A percentile compares a stretch with the other conserved stretches of the same genome.
Conservation (phyloP, 92 coral and sea anemone species). For the Palythoa grandiflora region DNA sequence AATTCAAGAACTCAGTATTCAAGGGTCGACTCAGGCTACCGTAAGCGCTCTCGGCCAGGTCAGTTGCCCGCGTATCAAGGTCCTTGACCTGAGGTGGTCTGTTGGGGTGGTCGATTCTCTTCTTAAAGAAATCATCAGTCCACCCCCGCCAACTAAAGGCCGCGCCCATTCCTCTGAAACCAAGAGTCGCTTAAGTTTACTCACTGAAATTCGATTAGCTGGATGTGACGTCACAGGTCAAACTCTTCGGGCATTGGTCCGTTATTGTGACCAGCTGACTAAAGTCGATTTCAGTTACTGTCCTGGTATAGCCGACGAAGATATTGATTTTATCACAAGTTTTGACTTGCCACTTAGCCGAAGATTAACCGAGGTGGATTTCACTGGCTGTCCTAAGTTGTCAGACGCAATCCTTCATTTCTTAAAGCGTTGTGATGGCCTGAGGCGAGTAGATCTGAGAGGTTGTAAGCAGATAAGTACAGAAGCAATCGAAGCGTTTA, state of each 20-base stretch:
- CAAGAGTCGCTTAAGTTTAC: conserved; percentile 79
- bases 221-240: conserved; percentile 96
- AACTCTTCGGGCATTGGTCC: conserved; percentile 83
- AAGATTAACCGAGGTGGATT: conserved; percentile 72
- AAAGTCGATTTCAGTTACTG: conserved; percentile 93
- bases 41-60: conserved; percentile 86
- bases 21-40: conserved; percentile 93
- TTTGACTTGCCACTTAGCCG: conserved; percentile 53
- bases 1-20: conserved; percentile 80
- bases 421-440: conserved; percentile 71
- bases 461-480: conserved; percentile 76
- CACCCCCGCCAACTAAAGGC: conserved; percentile 82
- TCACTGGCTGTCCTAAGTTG: conserved; percentile 92
- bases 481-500: conserved; percentile 76
- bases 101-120: conserved; percentile 89
- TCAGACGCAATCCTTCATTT: conserved; percentile 80
- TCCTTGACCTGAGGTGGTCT: conserved; percentile 97
- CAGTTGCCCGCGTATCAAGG: conserved; percentile 90
- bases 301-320: conserved; percentile 85
- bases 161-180: conserved; percentile 88
- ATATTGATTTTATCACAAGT: conserved; percentile 79
- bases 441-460: conserved; percentile 83
- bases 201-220: conserved; percentile 84
- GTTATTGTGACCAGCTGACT: conserved; percentile 75
- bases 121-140: conserved; percentile 80